These are phyloP conservation scores for Epicampocera succincta DNA, from an alignment of 2,888 invertebrate genomes.

Conservation along the genomic window DNA sequence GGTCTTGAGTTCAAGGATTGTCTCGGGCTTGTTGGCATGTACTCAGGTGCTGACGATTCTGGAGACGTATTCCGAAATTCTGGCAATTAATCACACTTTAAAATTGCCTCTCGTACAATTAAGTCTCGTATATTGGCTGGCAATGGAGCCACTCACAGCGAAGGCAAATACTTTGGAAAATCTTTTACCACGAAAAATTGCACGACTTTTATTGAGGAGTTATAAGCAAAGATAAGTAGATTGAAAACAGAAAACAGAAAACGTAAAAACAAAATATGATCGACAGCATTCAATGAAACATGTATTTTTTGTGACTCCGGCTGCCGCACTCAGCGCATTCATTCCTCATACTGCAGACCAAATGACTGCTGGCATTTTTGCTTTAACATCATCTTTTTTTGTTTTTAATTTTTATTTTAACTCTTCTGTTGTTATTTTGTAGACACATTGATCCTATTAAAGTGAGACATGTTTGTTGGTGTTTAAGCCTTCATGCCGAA, in stretches of 20 bases:
- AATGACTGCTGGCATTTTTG: conserved; percentile 60
- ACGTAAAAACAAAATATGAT: conserved; percentile 51
- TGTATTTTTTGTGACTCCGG: neutral
- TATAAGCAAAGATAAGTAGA: conserved; percentile 17
- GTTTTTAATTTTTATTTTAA: conserved; percentile 29
- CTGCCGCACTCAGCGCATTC: neutral
- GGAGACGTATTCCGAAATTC: too few relatives aligned
- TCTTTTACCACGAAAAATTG: conserved; percentile 46
- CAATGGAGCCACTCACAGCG: conserved; percentile 31
- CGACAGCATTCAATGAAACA: conserved; percentile 53
- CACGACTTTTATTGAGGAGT: conserved; percentile 47
- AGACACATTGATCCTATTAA: conserved; percentile 50
- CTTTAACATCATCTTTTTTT: conserved; percentile 35
- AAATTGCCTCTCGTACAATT: neutral
- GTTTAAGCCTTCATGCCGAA: conserved; percentile 35
- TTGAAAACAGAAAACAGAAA: neutral
- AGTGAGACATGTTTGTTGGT: conserved; percentile 57
- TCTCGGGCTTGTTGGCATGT: too few relatives aligned
- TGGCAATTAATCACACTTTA: too few relatives aligned
- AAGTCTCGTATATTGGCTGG: conserved; percentile 13
- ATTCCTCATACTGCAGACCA: neutral
- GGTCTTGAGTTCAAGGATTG: too few relatives aligned
- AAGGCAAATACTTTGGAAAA: conserved; percentile 57
- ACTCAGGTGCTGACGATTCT: too few relatives aligned
- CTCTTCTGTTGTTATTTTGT: conserved; percentile 22